Percentiles rank a stretch among this genome's conserved stretches.
phyloP scores from a whole-genome alignment of 2,888 invertebrate genomes.

The Octodonta nipae region DNA sequence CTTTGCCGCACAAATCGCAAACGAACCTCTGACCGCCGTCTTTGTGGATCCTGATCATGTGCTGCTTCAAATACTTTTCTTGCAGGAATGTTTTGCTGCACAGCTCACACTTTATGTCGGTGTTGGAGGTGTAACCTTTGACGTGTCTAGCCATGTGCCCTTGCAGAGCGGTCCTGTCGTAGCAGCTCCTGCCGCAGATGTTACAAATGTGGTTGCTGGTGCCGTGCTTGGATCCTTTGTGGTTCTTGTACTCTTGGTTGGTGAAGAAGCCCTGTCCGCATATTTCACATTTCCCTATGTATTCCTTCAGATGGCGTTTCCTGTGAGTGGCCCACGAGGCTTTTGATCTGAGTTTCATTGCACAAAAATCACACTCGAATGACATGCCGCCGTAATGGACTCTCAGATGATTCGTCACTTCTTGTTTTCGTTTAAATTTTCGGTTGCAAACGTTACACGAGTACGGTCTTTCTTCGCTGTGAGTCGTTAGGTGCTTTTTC shows the following conservation, averaged over 20 bases:
- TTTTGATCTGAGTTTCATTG: slow-evolving; percentile 37
- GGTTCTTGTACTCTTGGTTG: slow-evolving; percentile 23
- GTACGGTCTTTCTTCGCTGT: slow-evolving; percentile 26
- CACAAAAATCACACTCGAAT: slow-evolving; percentile 40
- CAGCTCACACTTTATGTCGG: slow-evolving; percentile 17
- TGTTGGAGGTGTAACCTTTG: slow-evolving; percentile 16
- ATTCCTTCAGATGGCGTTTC: slow-evolving; percentile 40
- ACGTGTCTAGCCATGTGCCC: slow-evolving; percentile 23
- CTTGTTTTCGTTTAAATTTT: slow-evolving; percentile 23
- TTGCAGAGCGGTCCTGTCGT: slow-evolving; percentile 21
- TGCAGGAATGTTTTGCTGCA: slow-evolving; percentile 19
- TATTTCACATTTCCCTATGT: slow-evolving; percentile 31
- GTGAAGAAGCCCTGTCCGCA: slow-evolving; percentile 24
- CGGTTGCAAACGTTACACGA: slow-evolving; percentile 31
- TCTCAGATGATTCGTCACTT: slow-evolving; percentile 12
- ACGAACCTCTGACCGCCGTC: slow-evolving; percentile 20
- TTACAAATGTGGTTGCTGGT: slow-evolving; percentile 16
- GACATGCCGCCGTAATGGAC: slow-evolving; percentile 8
- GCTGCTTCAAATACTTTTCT: slow-evolving; percentile 16
- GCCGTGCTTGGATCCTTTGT: slow-evolving; percentile 20
- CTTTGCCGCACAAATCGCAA: slow-evolving; percentile 12
- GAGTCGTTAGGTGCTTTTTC: slow-evolving; percentile 22
- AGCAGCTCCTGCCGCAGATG: slow-evolving; percentile 23
- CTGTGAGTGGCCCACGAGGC: slow-evolving; percentile 37
- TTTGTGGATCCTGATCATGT: slow-evolving; percentile 21